Percentiles rank a stretch among this genome's conserved stretches.
phyloP scores from a whole-genome alignment of 2,113 vertebrate genomes.

The Mesoclemmys tuberculata region DNA sequence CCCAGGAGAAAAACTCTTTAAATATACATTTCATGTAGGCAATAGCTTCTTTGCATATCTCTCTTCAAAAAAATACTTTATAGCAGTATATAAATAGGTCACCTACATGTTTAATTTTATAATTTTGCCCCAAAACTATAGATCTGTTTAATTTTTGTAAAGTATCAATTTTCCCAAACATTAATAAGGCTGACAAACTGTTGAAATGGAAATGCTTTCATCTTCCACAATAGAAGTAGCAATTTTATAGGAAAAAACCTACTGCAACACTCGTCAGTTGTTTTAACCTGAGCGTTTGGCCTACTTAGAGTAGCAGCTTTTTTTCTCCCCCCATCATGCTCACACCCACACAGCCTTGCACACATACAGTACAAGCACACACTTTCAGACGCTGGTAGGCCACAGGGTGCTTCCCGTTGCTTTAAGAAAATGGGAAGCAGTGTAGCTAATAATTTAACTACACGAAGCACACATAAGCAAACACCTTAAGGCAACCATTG shows the following conservation, averaged over 20 bases:
- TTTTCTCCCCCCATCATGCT: slow-evolving; percentile 44
- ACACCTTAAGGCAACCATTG: slow-evolving; percentile 89
- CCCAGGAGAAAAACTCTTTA: slow-evolving; percentile 78
- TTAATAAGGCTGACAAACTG: slow-evolving; percentile 78
- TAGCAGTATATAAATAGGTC: slow-evolving; percentile 81
- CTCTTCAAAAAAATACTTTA: slow-evolving; percentile 83
- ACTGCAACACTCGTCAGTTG: slow-evolving; percentile 74
- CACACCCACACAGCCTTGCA: slow-evolving; percentile 53
- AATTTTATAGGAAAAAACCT: slow-evolving; percentile 63
- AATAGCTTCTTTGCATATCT: slow-evolving; percentile 80
- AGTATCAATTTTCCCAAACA: slow-evolving; percentile 62
- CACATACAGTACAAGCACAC: slow-evolving; percentile 49
- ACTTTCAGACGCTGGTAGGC: slow-evolving; percentile 75
- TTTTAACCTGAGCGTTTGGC: slow-evolving; percentile 79
- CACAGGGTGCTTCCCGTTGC: slow-evolving; percentile 79
- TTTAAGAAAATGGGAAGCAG: slow-evolving; percentile 68
- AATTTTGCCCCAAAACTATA: slow-evolving; percentile 77
- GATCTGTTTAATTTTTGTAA: slow-evolving; percentile 72
- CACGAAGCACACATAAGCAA: slow-evolving; percentile 78
- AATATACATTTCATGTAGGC: slow-evolving; percentile 82
- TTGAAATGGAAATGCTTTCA: slow-evolving; percentile 77
- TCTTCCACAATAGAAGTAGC: slow-evolving; percentile 71
- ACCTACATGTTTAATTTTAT: slow-evolving; percentile 77
- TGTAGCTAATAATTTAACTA: slow-evolving; percentile 72
- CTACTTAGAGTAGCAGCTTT: slow-evolving; percentile 77